Evolutionary conservation across 2,113 vertebrate species (phyloP).

Genomic region (Phrynocephalus versicolor): DNA sequence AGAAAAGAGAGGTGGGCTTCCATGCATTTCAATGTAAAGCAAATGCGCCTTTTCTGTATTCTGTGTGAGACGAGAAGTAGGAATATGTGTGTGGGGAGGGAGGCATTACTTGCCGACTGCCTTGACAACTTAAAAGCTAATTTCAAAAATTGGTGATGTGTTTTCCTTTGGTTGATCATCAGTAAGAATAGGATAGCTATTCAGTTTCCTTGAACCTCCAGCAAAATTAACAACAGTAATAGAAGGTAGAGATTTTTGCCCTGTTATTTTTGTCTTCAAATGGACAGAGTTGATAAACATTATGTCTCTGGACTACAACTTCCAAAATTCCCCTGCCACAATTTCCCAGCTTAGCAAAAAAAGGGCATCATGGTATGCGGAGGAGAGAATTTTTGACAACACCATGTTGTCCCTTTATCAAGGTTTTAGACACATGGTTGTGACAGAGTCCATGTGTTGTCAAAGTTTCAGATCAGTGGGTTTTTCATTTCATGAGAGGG

Average conservation of each 20-base stretch:
- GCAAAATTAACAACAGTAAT: not conserved
- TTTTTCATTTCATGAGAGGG: not conserved
- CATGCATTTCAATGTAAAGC: no score
- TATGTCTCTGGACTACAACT: not conserved
- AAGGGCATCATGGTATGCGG: not conserved
- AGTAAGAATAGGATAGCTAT: no score
- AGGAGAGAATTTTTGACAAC: not conserved
- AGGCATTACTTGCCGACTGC: not conserved
- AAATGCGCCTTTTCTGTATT: not conserved
- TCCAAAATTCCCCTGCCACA: not conserved
- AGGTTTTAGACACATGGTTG: not conserved
- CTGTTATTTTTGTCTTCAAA: not conserved
- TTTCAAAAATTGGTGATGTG: not conserved
- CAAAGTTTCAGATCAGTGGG: constrained; percentile 5
- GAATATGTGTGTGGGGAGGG: not conserved
- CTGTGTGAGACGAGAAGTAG: not conserved
- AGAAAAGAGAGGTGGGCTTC: not conserved
- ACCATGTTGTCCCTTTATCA: no score
- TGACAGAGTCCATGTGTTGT: not conserved
- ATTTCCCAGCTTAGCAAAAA: not conserved
- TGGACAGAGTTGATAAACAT: not conserved
- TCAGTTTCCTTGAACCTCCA: not conserved
- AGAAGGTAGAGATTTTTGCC: not conserved
- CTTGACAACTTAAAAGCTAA: no score
- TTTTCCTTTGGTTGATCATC: not conserved